Conservation (phyloP, 2,888 invertebrate genomes). For the Bombyx huttoni region DNA sequence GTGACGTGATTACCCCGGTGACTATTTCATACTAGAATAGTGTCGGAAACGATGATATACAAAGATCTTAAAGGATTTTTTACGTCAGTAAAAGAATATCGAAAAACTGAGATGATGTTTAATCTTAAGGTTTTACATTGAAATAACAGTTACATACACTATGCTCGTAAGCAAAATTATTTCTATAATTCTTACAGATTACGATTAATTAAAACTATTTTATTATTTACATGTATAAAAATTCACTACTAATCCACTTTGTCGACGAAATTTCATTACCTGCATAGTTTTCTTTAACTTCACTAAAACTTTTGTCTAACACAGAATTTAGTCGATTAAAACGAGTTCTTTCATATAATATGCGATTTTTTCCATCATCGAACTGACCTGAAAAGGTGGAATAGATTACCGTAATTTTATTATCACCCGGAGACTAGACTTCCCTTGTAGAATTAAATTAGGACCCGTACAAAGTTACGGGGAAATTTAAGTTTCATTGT, state of each 20-base stretch:
- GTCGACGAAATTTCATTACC: constrained; percentile 40
- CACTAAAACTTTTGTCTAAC: constrained; percentile 48
- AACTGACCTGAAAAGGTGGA: constrained; percentile 36
- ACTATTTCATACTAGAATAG: too few species aligned
- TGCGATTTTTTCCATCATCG: constrained; percentile 45
- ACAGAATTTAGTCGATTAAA: constrained; percentile 47
- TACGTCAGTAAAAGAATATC: background rate
- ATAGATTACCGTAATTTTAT: constrained; percentile 1
- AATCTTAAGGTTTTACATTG: constrained; percentile 45
- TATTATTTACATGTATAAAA: constrained; percentile 63
- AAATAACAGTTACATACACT: constrained; percentile 61
- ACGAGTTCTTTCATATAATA: constrained; percentile 21
- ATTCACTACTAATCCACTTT: constrained; percentile 52
- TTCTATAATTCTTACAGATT: constrained; percentile 46
- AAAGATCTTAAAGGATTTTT: background rate
- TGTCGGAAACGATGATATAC: too few species aligned
- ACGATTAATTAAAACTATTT: constrained; percentile 39
- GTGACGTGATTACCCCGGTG: too few species aligned
- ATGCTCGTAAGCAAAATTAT: constrained; percentile 54
- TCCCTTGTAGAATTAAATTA: constrained; percentile 2
- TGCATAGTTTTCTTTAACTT: constrained; percentile 40
- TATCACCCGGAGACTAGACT: constrained; percentile 1
- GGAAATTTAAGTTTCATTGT: constrained; percentile 1
- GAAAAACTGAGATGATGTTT: constrained; percentile 53
- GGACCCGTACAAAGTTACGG: background rate